phyloP scores from a whole-genome alignment of 2,888 invertebrate genomes.

The Campaea margaritaria region DNA sequence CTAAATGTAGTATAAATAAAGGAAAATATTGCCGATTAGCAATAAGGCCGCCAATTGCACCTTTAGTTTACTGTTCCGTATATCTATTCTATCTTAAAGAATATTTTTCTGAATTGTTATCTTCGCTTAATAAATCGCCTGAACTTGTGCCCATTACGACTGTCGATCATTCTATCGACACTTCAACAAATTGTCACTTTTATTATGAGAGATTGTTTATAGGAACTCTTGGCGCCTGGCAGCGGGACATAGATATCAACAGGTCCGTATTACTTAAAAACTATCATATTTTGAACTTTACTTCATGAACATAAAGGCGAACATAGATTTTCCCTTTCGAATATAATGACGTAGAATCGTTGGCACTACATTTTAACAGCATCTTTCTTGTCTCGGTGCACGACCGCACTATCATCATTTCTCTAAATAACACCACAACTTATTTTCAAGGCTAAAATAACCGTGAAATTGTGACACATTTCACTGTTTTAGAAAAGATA shows the following conservation, averaged over 20 bases:
- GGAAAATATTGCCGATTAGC: too few species aligned
- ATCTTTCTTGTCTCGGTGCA: constrained; percentile 35
- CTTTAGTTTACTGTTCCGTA: too few species aligned
- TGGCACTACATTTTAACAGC: constrained; percentile 47
- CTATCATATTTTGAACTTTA: constrained; percentile 14
- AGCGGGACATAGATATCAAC: constrained; percentile 70
- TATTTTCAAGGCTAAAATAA: constrained; percentile 29
- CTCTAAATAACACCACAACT: constrained; percentile 46
- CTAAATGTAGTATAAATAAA: too few species aligned
- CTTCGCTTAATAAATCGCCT: not conserved
- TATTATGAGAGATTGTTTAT: constrained; percentile 41
- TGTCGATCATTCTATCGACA: constrained; percentile 2
- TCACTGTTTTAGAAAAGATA: constrained; percentile 6
- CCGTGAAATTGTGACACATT: constrained; percentile 25
- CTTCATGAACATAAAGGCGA: constrained; percentile 21
- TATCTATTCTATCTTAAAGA: too few species aligned
- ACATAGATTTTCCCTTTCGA: constrained; percentile 5
- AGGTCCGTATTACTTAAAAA: constrained; percentile 59
- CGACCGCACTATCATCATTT: constrained; percentile 43
- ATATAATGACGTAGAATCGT: constrained; percentile 48
- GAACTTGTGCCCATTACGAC: constrained; percentile 3
- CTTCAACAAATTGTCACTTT: constrained; percentile 16
- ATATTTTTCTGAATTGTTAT: too few species aligned
- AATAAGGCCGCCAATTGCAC: too few species aligned
- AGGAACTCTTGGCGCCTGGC: constrained; percentile 66